These are phyloP conservation scores for Cyclopterus lumpus DNA, from an alignment of 2,797 vertebrate species.

Conservation along the genomic window DNA sequence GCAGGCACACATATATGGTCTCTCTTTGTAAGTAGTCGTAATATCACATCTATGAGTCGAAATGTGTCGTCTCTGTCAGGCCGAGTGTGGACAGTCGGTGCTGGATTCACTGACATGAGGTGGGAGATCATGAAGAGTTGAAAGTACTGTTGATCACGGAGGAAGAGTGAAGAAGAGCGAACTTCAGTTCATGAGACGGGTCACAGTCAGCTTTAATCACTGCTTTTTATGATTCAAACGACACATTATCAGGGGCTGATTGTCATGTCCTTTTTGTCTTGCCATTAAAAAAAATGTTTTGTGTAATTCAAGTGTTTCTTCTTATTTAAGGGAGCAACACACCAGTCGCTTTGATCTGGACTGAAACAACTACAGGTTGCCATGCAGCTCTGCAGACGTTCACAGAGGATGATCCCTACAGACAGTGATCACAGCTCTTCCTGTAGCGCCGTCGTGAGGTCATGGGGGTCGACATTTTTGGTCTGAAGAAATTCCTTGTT, in stretches of 20 bases:
- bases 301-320: constrained; percentile 42
- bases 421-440: not conserved
- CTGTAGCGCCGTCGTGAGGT: not conserved
- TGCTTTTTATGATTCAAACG: constrained; percentile 61
- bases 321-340: accelerated
- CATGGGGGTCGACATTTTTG: not conserved
- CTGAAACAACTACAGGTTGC: not conserved
- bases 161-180: not conserved
- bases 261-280: constrained; percentile 53
- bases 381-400: not conserved
- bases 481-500: not conserved
- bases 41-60: constrained; percentile 23
- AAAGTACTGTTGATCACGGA: not conserved
- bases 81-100: constrained; percentile 42
- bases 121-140: not conserved
- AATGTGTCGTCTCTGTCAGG: constrained; percentile 22
- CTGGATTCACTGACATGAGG: constrained; percentile 62
- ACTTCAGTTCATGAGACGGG: constrained; percentile 10
- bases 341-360: not conserved
- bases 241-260: constrained; percentile 51
- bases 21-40: constrained; percentile 31
- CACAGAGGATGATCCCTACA: not conserved
- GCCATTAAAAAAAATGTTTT: constrained; percentile 69
- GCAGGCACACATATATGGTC: constrained; percentile 1
- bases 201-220: constrained; percentile 43